Evolutionary conservation across 2,888 invertebrate genomes (phyloP).

Genomic region (Leptopilina drosophilae): DNA sequence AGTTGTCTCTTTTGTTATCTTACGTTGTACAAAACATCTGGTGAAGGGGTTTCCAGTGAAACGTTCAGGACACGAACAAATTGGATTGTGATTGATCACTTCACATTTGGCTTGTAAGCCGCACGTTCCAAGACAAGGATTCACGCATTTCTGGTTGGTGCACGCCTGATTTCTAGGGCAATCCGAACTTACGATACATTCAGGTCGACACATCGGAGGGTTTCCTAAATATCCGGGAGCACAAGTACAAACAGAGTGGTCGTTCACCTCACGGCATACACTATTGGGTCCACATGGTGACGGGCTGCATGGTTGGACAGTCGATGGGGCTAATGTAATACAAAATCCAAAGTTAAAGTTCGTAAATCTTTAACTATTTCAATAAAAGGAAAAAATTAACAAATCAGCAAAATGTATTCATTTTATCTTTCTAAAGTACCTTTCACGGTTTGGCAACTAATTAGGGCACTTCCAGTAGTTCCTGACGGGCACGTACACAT

Average conservation of each 20-base stretch:
- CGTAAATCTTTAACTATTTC: background rate
- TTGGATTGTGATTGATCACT: conserved; percentile 83
- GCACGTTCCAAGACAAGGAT: conserved; percentile 81
- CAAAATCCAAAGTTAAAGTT: background rate
- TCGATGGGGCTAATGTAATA: conserved; percentile 49
- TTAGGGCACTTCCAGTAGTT: conserved; percentile 84
- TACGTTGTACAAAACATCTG: conserved; percentile 63
- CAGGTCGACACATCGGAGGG: conserved; percentile 83
- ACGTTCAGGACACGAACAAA: conserved; percentile 81
- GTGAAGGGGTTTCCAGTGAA: conserved; percentile 82
- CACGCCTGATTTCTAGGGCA: conserved; percentile 83
- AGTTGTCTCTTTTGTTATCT: conserved; percentile 28
- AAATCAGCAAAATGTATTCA: background rate
- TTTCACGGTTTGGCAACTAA: conserved; percentile 80
- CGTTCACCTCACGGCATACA: conserved; percentile 81
- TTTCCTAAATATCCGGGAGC: conserved; percentile 82
- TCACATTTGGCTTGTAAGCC: conserved; percentile 80
- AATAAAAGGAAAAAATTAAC: background rate
- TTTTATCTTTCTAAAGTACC: conserved; percentile 73
- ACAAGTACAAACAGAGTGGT: conserved; percentile 83
- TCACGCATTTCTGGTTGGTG: conserved; percentile 82
- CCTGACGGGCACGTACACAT: conserved; percentile 81
- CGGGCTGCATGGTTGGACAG: conserved; percentile 80
- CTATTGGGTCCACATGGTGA: conserved; percentile 85
- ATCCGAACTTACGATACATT: conserved; percentile 83